Evolutionary conservation across 2,113 vertebrate genomes (phyloP), one percentile per base, ranked within the genome.

Genomic region (Oreochromis aureus): DNA sequence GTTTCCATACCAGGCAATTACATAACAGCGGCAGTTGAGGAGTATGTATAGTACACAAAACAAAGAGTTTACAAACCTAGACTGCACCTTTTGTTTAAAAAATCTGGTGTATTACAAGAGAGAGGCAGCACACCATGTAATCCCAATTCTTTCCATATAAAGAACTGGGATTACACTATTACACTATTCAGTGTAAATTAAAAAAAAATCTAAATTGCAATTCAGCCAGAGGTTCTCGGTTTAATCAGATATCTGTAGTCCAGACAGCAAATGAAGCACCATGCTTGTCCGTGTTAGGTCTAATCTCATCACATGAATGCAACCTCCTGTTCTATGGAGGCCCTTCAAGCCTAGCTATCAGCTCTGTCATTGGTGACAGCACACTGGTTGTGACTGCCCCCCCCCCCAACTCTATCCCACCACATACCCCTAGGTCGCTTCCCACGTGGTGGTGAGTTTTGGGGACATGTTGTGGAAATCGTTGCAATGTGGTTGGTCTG

Each of bases 271-370:
- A 91, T 85, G 59, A 93, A 85, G 79, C 71, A 56, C 82, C 85
- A 83, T 73, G 56, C 81, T 66, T 66, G 7, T 53, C 46, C 3
- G 27, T 53, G 4, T 86, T 85, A 39, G 24, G 11, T 73, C 48
- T 89, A 90, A 91, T 93, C 82, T 86, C 63, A 83, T 94, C 91
- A 89, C 32, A 76, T 87, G 51, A 80, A 16, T 55, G 16, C 39
- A 78, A 34, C n/a, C 46, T 78, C 10, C 46, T 34, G 27, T 78
- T n/a, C 46, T 34, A 16, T 51, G 2, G 51, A 51, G 48, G 46
- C 15, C 58, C 58, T 55, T n/a, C 3, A 81, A 66, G 54, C 46
- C 10, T 7, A 12, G 15, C 81, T 36, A 83, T 48, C 51, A 53
- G 4, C 27, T 32, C 48, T 2, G 7, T 61, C 79, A 34, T 27